phyloP scores from a whole-genome alignment of 1,140 invertebrate genomes.

The Drosophila ananassae region DNA sequence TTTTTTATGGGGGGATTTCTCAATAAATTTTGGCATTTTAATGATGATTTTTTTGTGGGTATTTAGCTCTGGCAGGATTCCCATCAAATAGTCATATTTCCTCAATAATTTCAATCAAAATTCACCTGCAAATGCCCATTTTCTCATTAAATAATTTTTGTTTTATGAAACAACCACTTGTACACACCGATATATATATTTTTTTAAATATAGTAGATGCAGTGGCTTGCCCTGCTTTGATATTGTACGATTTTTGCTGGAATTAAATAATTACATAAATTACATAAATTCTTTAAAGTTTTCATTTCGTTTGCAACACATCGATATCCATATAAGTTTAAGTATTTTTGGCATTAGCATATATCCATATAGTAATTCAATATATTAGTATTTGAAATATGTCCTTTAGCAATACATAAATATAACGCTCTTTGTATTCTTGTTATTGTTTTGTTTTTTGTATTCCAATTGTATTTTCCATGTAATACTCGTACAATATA shows the following conservation, averaged over 20 bases:
- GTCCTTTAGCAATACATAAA: slow-evolving; percentile 17
- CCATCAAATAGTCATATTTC: background rate
- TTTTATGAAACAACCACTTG: slow-evolving; percentile 14
- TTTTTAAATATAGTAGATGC: background rate
- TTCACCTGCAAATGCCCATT: background rate
- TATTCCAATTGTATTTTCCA: background rate
- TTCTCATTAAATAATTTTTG: background rate
- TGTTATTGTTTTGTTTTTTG: slow-evolving; percentile 1
- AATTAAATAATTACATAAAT: slow-evolving; percentile 54
- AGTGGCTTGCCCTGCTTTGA: background rate
- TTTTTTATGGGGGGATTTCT: background rate
- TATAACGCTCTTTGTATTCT: slow-evolving; percentile 1
- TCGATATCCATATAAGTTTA: slow-evolving; percentile 41
- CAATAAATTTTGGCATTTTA: background rate
- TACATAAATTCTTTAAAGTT: slow-evolving; percentile 54
- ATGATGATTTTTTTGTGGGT: background rate
- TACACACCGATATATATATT: slow-evolving; percentile 24
- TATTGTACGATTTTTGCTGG: slow-evolving; percentile 33
- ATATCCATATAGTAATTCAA: background rate
- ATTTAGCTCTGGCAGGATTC: slow-evolving; percentile 1
- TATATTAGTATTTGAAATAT: slow-evolving; percentile 29
- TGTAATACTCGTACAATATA: slow-evolving; percentile 1
- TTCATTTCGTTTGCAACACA: slow-evolving; percentile 33
- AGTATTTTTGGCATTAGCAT: slow-evolving; percentile 12
- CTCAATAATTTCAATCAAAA: background rate